These are phyloP conservation scores for Rhinichthys klamathensis DNA, from an alignment of 2,113 vertebrate species.

Conservation along the genomic window DNA sequence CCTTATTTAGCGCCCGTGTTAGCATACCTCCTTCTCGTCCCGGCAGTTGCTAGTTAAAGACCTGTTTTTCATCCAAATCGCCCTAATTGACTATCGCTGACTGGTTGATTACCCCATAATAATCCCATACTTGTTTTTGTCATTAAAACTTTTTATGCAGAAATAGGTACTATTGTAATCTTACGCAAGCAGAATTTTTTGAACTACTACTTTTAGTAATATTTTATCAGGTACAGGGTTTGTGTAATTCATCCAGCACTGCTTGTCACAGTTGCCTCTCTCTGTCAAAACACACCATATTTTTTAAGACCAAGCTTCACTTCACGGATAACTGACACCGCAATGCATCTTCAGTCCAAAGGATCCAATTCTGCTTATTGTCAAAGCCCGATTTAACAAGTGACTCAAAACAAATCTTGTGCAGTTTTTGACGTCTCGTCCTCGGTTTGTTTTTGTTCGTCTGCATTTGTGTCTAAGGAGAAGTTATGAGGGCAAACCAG, in stretches of 20 bases:
- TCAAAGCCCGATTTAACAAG: constrained; percentile 13
- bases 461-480: constrained; percentile 26
- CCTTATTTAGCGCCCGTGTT: too few species aligned
- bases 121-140: not conserved
- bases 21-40: not conserved
- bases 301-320: not conserved
- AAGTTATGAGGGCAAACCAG: constrained; percentile 14
- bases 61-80: not conserved
- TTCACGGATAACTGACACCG: not conserved
- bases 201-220: not conserved
- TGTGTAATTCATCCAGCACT: not conserved
- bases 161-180: not conserved
- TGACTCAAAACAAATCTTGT: not conserved
- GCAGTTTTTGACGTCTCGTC: not conserved
- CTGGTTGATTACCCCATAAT: not conserved
- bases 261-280: not conserved
- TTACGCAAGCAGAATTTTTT: not conserved
- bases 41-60: not conserved
- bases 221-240: constrained; percentile 1
- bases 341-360: not conserved
- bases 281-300: constrained; percentile 14
- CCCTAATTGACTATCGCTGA: not conserved
- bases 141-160: not conserved
- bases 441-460: constrained; percentile 25
- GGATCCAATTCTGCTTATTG: constrained; percentile 11